Percentiles rank a stretch among this genome's conserved stretches.
phyloP scores from a whole-genome alignment of 2,888 invertebrate genomes.

The Polydrusus cervinus region DNA sequence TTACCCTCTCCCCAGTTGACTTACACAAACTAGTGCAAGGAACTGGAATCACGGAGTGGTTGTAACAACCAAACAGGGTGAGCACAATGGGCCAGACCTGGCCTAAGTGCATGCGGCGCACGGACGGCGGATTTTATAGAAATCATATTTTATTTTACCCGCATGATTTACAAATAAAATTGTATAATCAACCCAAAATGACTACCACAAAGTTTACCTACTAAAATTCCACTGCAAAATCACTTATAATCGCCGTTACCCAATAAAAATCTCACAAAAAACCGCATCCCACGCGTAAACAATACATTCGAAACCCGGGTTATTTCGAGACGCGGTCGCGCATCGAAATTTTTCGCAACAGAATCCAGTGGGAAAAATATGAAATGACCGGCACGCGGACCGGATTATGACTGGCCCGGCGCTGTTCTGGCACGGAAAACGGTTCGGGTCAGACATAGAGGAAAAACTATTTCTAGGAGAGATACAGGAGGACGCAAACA shows the following conservation, averaged over 20 bases:
- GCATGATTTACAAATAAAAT: too few species aligned
- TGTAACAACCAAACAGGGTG: too few species aligned
- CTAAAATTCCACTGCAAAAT: neutral
- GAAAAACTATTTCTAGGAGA: slow-evolving; percentile 48
- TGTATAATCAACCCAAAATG: too few species aligned
- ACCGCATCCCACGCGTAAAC: slow-evolving; percentile 46
- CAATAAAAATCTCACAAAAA: slow-evolving; percentile 3
- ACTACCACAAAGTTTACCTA: neutral
- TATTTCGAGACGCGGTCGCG: slow-evolving; percentile 33
- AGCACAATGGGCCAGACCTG: too few species aligned
- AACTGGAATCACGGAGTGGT: too few species aligned
- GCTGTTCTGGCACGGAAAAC: slow-evolving; percentile 18
- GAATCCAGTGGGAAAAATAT: slow-evolving; percentile 1
- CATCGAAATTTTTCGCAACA: slow-evolving; percentile 1
- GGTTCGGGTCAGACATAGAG: slow-evolving; percentile 10
- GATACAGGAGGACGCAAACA: neutral
- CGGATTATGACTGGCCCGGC: slow-evolving; percentile 38
- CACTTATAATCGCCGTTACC: neutral
- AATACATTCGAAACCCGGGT: slow-evolving; percentile 11
- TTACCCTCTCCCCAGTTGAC: too few species aligned
- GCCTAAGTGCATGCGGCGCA: too few species aligned
- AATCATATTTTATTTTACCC: too few species aligned
- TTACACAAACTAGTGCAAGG: too few species aligned
- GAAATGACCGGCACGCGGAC: slow-evolving; percentile 25
- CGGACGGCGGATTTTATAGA: too few species aligned